Evolutionary conservation across 2,888 invertebrate species (phyloP).

Genomic region (Eristalinus sepulchralis): DNA sequence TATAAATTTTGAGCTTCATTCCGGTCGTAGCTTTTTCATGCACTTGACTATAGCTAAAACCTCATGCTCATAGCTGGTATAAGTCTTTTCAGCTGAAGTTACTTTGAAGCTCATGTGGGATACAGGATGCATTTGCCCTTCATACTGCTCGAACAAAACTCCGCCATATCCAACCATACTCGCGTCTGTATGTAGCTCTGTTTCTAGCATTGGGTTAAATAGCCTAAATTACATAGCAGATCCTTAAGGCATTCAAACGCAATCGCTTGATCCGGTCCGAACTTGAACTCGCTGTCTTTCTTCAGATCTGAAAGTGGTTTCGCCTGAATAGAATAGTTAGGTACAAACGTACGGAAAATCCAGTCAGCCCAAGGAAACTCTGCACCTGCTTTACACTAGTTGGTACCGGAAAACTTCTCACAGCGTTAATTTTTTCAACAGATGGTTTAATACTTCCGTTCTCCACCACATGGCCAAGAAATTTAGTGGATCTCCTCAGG

Average conservation of each 20-base stretch:
- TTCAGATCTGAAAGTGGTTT: too few species aligned
- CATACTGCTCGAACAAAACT: constrained; percentile 72
- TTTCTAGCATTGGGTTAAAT: constrained; percentile 69
- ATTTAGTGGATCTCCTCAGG: too few species aligned
- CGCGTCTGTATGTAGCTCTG: constrained; percentile 73
- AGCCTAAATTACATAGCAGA: constrained; percentile 67
- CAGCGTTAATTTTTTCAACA: too few species aligned
- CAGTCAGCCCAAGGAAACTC: too few species aligned
- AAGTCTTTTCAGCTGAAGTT: constrained; percentile 47
- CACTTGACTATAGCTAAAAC: constrained; percentile 48
- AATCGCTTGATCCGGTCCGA: constrained; percentile 73
- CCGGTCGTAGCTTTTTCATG: constrained; percentile 71
- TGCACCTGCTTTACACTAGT: too few species aligned
- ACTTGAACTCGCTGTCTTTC: neutral
- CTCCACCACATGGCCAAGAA: too few species aligned
- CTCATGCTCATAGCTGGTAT: constrained; percentile 75
- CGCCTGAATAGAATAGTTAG: too few species aligned
- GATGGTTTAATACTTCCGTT: too few species aligned
- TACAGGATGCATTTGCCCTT: constrained; percentile 71
- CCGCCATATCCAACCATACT: constrained; percentile 73
- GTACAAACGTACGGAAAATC: too few species aligned
- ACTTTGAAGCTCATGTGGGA: constrained; percentile 55
- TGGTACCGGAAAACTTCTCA: too few species aligned
- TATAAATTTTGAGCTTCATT: neutral
- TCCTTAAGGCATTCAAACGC: constrained; percentile 38